These are phyloP conservation scores for Tetragonula clypearis DNA, from an alignment of 1,140 invertebrate species.

Conservation along the genomic window DNA sequence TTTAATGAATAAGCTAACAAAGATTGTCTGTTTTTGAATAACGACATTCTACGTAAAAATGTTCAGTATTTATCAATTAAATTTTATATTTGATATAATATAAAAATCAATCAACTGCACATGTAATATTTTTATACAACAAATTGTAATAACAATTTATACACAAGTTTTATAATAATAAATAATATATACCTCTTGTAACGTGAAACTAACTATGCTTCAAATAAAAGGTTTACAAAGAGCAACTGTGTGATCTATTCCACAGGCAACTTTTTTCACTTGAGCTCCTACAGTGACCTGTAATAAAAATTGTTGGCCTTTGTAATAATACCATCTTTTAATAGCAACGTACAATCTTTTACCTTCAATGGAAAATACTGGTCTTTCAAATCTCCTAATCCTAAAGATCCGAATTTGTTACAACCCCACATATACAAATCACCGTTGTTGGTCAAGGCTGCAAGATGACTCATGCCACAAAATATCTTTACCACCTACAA, in stretches of 20 bases:
- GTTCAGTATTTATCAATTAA: neutral
- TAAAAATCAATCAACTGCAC: neutral
- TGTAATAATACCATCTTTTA: slow-evolving; percentile 14
- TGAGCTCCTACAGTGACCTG: slow-evolving; percentile 88
- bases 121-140: slow-evolving; percentile 11
- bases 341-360: slow-evolving; percentile 55
- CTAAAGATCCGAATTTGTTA: slow-evolving; percentile 92
- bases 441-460: slow-evolving; percentile 89
- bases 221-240: slow-evolving; percentile 88
- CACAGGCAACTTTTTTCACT: slow-evolving; percentile 88
- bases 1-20: slow-evolving; percentile 23
- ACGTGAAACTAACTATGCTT: slow-evolving; percentile 45
- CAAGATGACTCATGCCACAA: slow-evolving; percentile 90
- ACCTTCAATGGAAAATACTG: slow-evolving; percentile 95
- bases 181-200: slow-evolving; percentile 19
- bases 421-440: slow-evolving; percentile 96
- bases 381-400: slow-evolving; percentile 89
- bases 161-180: slow-evolving; percentile 17
- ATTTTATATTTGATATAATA: neutral
- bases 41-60: neutral
- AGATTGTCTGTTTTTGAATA: neutral
- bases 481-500: slow-evolving; percentile 82
- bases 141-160: slow-evolving; percentile 13
- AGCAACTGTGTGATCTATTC: slow-evolving; percentile 92
- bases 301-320: slow-evolving; percentile 47